These are phyloP conservation scores for Pluvialis apricaria DNA, from an alignment of 2,113 vertebrate species.

Conservation along the genomic window DNA sequence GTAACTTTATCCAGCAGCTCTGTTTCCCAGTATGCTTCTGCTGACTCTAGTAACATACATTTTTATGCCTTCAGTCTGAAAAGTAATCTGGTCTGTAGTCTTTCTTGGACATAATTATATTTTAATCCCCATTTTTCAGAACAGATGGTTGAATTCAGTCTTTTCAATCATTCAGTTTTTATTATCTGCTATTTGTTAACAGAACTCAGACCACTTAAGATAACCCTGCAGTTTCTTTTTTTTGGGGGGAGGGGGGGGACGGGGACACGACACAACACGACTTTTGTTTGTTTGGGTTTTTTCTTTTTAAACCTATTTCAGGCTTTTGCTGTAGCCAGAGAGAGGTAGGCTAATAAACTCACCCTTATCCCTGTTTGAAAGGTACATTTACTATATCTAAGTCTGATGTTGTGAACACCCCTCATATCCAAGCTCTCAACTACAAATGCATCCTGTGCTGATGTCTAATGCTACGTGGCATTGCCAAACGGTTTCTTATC, in stretches of 20 bases:
- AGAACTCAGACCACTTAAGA: background rate
- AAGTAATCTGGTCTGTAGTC: background rate
- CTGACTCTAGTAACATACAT: background rate
- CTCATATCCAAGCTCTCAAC: background rate
- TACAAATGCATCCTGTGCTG: background rate
- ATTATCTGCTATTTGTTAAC: background rate
- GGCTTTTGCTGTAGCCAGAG: background rate
- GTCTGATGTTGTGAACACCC: background rate
- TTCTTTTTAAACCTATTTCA: background rate
- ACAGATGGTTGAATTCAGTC: background rate
- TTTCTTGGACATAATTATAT: background rate
- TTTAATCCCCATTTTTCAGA: background rate
- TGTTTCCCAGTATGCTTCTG: background rate
- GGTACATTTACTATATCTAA: background rate
- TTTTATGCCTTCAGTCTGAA: background rate
- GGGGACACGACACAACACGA: too few relatives aligned
- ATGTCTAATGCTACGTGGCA: background rate
- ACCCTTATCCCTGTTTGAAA: background rate
- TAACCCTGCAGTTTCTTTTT: background rate
- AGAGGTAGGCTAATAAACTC: background rate
- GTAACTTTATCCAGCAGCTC: background rate
- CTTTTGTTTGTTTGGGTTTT: background rate
- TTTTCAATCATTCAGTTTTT: background rate
- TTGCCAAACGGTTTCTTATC: constrained; percentile 49
- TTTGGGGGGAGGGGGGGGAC: background rate